A percentile compares a stretch with the other conserved stretches of the same genome.
Evolutionary conservation across 2,113 vertebrate genomes (phyloP).

Genomic region (Barnardius zonarius): DNA sequence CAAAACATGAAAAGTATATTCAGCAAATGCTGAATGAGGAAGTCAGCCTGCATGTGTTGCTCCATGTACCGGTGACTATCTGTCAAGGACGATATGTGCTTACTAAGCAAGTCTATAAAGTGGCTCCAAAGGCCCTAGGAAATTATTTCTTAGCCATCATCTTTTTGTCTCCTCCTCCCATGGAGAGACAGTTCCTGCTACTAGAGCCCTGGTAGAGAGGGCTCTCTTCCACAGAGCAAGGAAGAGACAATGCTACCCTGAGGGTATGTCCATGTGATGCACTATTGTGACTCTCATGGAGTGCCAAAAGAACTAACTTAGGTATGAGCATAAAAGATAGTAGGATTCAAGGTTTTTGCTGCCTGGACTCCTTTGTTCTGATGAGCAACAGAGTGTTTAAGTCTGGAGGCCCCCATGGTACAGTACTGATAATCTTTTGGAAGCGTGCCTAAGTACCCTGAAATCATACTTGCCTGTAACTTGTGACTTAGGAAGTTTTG

Average conservation of each 20-base stretch:
- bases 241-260: neutral
- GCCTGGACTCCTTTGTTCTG: neutral
- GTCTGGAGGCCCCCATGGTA: neutral
- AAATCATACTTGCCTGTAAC: neutral
- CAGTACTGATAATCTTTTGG: neutral
- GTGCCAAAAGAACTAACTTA: neutral
- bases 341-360: neutral
- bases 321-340: neutral
- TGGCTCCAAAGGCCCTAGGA: neutral
- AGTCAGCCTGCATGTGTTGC: neutral
- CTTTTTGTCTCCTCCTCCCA: neutral
- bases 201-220: neutral
- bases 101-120: neutral
- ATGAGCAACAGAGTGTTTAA: neutral
- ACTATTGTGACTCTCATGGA: neutral
- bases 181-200: neutral
- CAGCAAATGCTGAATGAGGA: neutral
- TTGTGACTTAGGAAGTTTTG: neutral
- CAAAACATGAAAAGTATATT: neutral
- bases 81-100: neutral
- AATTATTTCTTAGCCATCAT: neutral
- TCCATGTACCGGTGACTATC: fast-evolving
- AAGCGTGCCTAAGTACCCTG: neutral
- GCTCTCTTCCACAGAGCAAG: neutral
- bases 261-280: neutral